These are phyloP conservation scores for Trididemnum nubilum DNA, from an alignment of 23 tunicate genomes.

Conservation along the genomic window DNA sequence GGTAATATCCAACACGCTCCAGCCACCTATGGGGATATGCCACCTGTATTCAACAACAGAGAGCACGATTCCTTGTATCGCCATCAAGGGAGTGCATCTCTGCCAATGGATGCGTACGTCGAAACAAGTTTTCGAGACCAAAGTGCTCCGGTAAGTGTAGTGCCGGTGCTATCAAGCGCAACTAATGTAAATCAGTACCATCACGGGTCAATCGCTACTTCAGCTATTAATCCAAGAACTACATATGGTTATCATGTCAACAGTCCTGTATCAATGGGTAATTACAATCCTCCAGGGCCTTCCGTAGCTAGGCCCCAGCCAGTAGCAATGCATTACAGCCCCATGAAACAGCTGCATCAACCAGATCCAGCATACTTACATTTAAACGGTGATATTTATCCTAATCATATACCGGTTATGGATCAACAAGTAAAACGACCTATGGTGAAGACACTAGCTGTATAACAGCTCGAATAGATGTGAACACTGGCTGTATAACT, in stretches of 20 bases:
- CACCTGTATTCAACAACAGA: conserved; percentile 33
- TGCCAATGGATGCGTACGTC: background rate
- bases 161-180: conserved; percentile 39
- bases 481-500: too few relatives aligned
- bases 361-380: background rate
- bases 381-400: background rate
- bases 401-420: background rate
- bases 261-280: background rate
- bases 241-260: background rate
- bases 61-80: conserved; percentile 40
- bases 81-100: conserved; percentile 23
- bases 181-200: conserved; percentile 56
- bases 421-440: background rate
- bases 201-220: conserved; percentile 38
- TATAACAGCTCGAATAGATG: too few relatives aligned
- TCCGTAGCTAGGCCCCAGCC: conserved; percentile 27
- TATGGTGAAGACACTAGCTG: background rate
- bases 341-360: conserved; percentile 9
- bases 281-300: conserved; percentile 8
- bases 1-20: background rate
- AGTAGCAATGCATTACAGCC: conserved; percentile 28
- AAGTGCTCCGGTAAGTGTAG: background rate
- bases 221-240: conserved; percentile 11
- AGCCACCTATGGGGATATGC: background rate
- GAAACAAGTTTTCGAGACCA: conserved; percentile 25